Evolutionary conservation across 2,888 invertebrate species (phyloP), one percentile per base, ranked within the genome.

Genomic region (Chymomyza caudatula): DNA sequence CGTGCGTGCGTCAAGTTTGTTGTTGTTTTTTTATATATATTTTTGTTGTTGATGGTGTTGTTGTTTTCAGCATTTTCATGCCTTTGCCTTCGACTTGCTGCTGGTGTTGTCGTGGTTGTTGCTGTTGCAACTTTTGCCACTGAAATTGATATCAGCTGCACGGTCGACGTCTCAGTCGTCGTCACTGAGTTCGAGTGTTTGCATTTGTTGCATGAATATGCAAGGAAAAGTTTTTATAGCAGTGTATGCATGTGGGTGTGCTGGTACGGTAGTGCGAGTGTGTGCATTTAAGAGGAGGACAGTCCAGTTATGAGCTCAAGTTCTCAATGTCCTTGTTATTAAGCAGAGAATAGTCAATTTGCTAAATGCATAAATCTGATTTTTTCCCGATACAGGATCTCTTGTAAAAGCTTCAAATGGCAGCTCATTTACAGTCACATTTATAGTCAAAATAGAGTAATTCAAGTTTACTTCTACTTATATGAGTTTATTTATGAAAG

Each of bases 161-260:
- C 64, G 42, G 63, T 59, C 61, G 47, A 44, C 71, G 61, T 65
- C 13, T 19, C 43, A 13, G 25, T 19, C 29, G 20, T 3, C 20
- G 59, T 8, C 1, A 11, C 19, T 8, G 47, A 57, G 60, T 67
- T 66, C 51, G 60, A 63, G 70, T 68, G 71, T 54, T 52, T 66
- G 69, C 59, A 25, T 53, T 56, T 67, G 68, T 54, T 64, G 70
- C 71, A 74, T 73, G 65, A 74, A 74, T 74, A 74, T 74, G 71
- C 74, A 74, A 68, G 55, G 51, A 49, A 19, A 37, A 29, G 17
- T 42, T 8, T 55, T 19, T 15, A 29, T 11, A 23, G 19, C 23
- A 23, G 19, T 52, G 52, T 15, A 25, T n/a, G 22, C 11, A n/a
- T 23, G 13, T n/a, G 19, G 20, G 22, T 52, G n/a, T 52, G 52